These are phyloP conservation scores for Campylomormyrus numenius DNA, from an alignment of 2,113 vertebrate genomes.

Conservation along the genomic window DNA sequence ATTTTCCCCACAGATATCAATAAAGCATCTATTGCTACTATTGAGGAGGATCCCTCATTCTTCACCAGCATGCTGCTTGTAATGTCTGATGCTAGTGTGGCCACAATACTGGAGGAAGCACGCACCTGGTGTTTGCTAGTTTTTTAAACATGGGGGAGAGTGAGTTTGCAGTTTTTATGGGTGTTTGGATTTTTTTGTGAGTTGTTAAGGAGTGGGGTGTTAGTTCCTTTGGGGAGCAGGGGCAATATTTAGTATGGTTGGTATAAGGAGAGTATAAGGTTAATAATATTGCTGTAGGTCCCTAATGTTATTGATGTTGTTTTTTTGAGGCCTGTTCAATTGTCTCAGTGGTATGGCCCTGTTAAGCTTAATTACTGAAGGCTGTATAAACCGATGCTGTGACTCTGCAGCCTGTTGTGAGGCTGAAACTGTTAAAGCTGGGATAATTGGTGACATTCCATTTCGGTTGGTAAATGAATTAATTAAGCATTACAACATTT, in stretches of 20 bases:
- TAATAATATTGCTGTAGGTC: neutral
- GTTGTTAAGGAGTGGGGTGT: neutral
- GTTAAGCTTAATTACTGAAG: neutral
- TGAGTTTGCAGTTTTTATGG: neutral
- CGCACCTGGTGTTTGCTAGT: neutral
- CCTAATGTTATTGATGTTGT: neutral
- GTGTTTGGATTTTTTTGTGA: neutral
- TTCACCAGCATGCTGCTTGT: neutral
- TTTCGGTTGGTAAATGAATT: neutral
- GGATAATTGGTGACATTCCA: neutral
- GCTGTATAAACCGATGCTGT: neutral
- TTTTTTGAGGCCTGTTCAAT: neutral
- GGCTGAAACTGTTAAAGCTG: neutral
- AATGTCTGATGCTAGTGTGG: neutral
- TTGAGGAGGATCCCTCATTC: neutral
- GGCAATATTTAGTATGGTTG: neutral
- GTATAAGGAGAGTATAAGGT: neutral
- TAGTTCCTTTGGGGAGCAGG: neutral
- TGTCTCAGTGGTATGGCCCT: neutral
- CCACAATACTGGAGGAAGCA: neutral
- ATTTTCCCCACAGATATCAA: too few relatives aligned
- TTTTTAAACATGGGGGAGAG: neutral
- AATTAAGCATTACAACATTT: too few relatives aligned
- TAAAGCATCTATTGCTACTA: too few relatives aligned
- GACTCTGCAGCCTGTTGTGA: neutral